Percentiles rank a stretch among this genome's conserved stretches.
phyloP scores from a whole-genome alignment of 2,113 vertebrate species.

The Mormyrus lacerda region DNA sequence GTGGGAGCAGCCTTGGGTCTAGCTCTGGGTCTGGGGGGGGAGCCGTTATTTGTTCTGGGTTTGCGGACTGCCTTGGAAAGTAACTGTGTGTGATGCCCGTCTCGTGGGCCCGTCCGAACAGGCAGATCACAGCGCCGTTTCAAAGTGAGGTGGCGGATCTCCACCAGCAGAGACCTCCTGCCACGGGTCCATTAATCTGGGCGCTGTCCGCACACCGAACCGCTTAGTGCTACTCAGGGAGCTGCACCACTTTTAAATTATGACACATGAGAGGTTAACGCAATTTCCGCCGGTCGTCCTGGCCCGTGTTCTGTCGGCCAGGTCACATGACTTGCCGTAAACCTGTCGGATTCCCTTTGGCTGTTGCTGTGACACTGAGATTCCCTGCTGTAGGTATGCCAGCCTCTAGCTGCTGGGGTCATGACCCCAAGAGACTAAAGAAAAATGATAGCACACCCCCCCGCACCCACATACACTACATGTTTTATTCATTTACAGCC shows the following conservation, averaged over 20 bases:
- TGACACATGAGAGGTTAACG: slow-evolving; percentile 1
- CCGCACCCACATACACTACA: slow-evolving; percentile 24
- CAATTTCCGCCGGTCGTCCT: neutral
- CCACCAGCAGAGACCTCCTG: neutral
- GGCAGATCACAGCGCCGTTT: neutral
- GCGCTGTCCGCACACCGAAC: neutral
- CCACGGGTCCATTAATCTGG: neutral
- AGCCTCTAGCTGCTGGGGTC: slow-evolving; percentile 16
- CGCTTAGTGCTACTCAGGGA: neutral
- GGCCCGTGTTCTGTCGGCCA: neutral
- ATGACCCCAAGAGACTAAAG: slow-evolving; percentile 16
- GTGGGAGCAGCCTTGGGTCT: neutral
- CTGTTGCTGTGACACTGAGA: neutral
- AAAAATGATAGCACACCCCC: slow-evolving; percentile 21
- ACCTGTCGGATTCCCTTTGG: neutral
- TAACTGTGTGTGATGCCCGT: neutral
- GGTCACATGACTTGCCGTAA: neutral
- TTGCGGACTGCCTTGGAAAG: neutral
- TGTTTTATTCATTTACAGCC: slow-evolving; percentile 49
- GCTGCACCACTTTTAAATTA: neutral
- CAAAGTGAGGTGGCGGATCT: neutral
- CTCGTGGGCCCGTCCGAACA: neutral
- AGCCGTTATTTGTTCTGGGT: neutral
- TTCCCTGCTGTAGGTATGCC: neutral
- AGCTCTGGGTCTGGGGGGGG: neutral